Percentiles rank a stretch among this genome's conserved stretches.
Evolutionary conservation across 2,888 invertebrate species (phyloP).

Genomic region (Panorpa germanica): DNA sequence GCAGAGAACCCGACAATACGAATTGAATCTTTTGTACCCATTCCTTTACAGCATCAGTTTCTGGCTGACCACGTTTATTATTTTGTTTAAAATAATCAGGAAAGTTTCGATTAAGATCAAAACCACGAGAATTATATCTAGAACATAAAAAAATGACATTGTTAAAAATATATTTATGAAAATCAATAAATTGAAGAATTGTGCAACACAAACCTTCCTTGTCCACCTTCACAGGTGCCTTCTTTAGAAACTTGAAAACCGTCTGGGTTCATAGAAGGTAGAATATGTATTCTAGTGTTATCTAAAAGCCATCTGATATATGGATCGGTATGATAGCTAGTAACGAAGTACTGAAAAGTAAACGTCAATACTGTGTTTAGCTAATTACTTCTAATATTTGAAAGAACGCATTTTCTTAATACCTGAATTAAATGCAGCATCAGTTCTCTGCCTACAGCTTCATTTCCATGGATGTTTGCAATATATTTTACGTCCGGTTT

Average conservation of each 20-base stretch:
- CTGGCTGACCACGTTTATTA: conserved; percentile 77
- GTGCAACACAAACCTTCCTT: conserved; percentile 46
- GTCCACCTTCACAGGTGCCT: conserved; percentile 71
- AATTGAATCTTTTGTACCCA: conserved; percentile 90
- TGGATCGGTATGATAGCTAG: conserved; percentile 61
- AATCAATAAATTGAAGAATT: too few species aligned
- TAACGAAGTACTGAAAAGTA: conserved; percentile 55
- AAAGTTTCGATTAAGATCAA: conserved; percentile 90
- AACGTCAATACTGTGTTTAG: conserved; percentile 3
- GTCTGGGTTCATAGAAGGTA: conserved; percentile 98
- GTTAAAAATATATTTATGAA: too few species aligned
- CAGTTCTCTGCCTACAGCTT: conserved; percentile 86
- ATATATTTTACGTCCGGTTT: conserved; percentile 97
- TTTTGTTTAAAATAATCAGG: conserved; percentile 87
- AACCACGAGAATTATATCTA: conserved; percentile 73
- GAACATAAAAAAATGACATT: conserved; percentile 13
- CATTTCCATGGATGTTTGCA: conserved; percentile 96
- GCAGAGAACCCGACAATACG: conserved; percentile 82
- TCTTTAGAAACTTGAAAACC: conserved; percentile 87
- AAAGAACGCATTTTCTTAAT: conserved; percentile 14
- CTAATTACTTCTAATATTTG: conserved; percentile 3
- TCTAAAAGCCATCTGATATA: conserved; percentile 83
- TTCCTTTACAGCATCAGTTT: conserved; percentile 83
- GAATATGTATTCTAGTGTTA: conserved; percentile 87
- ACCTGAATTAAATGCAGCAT: conserved; percentile 80